Conservation (phyloP, 2,797 vertebrate genomes). For the Spinibarbus caldwelli region DNA sequence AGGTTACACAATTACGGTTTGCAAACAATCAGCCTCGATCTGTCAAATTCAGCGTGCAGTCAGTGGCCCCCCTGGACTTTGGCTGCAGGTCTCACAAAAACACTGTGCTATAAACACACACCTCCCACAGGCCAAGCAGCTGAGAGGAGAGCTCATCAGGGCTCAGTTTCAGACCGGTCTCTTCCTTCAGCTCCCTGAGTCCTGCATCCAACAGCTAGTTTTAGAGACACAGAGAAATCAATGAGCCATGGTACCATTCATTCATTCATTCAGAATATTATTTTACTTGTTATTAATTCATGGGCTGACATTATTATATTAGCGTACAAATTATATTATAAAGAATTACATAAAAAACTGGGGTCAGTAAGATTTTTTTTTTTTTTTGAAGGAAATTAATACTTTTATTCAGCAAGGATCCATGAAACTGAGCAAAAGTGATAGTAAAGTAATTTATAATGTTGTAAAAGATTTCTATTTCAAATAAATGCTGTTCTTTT, state of each 20-base stretch:
- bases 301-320: too few species aligned
- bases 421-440: too few species aligned
- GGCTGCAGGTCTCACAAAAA: not conserved
- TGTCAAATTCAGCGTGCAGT: not conserved
- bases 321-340: too few species aligned
- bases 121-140: slow-evolving; percentile 88
- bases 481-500: not conserved
- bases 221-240: slow-evolving; percentile 21
- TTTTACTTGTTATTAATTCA: too few species aligned
- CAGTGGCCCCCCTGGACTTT: slow-evolving; percentile 16
- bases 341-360: too few species aligned
- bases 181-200: slow-evolving; percentile 82
- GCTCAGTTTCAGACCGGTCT: slow-evolving; percentile 79
- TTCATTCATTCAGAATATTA: not conserved
- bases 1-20: not conserved
- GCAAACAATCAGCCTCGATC: not conserved
- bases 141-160: slow-evolving; percentile 69
- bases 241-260: too few species aligned
- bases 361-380: not conserved
- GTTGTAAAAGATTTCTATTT: not conserved
- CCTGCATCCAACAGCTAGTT: slow-evolving; percentile 78
- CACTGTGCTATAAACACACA: slow-evolving; percentile 59
- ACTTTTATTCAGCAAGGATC: not conserved
- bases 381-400: not conserved
- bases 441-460: not conserved